Conservation (phyloP, 1,140 invertebrate genomes). For the Pseudomyrmex flavicornis region DNA sequence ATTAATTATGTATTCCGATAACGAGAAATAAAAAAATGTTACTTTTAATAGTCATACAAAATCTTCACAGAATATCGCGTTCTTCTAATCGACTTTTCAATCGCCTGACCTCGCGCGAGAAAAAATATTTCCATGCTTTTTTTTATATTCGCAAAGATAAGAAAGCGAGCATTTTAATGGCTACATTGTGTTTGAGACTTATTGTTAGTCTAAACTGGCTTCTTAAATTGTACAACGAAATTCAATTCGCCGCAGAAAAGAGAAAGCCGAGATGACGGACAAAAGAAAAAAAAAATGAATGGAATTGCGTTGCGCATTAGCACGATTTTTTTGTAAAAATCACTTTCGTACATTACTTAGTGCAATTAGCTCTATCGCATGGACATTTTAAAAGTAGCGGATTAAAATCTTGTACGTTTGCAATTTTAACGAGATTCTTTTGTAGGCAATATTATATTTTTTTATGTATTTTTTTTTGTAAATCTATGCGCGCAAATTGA, state of each 20-base stretch:
- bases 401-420: constrained; percentile 16
- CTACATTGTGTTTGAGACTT: neutral
- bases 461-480: constrained; percentile 15
- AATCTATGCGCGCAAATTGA: neutral
- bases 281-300: neutral
- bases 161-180: constrained; percentile 9
- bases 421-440: constrained; percentile 31
- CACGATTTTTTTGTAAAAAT: constrained; percentile 37
- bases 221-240: constrained; percentile 43
- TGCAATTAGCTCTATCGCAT: neutral
- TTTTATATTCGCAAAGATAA: neutral
- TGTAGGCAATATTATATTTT: constrained; percentile 55
- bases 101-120: neutral
- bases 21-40: no score
- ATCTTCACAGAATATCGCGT: neutral
- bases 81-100: neutral
- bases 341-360: neutral
- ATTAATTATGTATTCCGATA: neutral
- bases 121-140: no score
- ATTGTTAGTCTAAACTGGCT: constrained; percentile 22
- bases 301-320: constrained; percentile 9
- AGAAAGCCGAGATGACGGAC: neutral
- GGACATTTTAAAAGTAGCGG: constrained; percentile 12
- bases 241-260: neutral
- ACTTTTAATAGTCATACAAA: neutral